Percentiles rank a stretch among this genome's conserved stretches.
Evolutionary conservation across 2,797 vertebrate species (phyloP).

Genomic region (Borostomias antarcticus): DNA sequence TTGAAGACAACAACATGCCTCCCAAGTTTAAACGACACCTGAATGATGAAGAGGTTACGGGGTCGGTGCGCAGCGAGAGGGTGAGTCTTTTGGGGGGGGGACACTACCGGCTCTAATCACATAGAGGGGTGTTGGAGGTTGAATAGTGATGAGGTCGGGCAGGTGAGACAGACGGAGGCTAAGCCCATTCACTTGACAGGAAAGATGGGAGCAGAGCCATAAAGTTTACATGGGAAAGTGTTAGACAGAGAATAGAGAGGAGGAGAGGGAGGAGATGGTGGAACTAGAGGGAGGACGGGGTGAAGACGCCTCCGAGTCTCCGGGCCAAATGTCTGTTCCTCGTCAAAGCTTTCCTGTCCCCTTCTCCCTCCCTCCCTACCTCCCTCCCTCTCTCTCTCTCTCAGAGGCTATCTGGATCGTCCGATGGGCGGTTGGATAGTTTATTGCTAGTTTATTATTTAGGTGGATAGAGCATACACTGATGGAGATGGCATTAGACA

Average conservation of each 20-base stretch:
- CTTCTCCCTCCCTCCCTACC: background rate
- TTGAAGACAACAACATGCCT: constrained; percentile 86
- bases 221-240: background rate
- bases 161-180: constrained; percentile 1
- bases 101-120: constrained; percentile 72
- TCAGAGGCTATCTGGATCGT: too few relatives aligned
- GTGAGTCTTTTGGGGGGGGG: constrained; percentile 70
- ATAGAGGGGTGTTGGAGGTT: background rate
- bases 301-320: constrained; percentile 7
- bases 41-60: constrained; percentile 95
- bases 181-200: background rate
- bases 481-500: too few relatives aligned
- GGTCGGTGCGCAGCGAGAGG: constrained; percentile 95
- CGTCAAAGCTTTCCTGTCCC: constrained; percentile 32
- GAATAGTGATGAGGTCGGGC: background rate
- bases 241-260: background rate
- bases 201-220: background rate
- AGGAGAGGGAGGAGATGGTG: constrained; percentile 2
- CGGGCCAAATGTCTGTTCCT: constrained; percentile 50
- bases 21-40: constrained; percentile 98
- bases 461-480: too few relatives aligned
- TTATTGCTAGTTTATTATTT: too few relatives aligned
- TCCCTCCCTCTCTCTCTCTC: background rate
- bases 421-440: too few relatives aligned
- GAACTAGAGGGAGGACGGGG: background rate